Percentiles rank a stretch among this genome's conserved stretches.
Conservation (phyloP, 1,140 invertebrate genomes). For the Scaptomyza montana region DNA sequence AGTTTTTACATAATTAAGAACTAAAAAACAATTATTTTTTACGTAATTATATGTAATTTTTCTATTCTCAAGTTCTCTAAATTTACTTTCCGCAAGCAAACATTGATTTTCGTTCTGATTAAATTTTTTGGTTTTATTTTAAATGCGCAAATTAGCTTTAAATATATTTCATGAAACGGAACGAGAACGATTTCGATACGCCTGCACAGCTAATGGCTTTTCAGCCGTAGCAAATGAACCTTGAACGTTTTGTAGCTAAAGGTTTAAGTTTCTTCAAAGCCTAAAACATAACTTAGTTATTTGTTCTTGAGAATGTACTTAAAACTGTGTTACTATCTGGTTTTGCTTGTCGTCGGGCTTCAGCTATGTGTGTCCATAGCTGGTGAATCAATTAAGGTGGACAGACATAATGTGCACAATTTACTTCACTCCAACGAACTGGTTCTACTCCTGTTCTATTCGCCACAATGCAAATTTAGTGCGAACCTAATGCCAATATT, state of each 20-base stretch:
- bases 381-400: conserved; percentile 1
- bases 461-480: conserved; percentile 43
- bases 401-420: neutral
- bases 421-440: conserved; percentile 32
- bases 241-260: neutral
- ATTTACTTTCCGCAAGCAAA: too few species aligned
- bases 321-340: neutral
- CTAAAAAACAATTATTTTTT: too few species aligned
- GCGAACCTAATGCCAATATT: conserved; percentile 39
- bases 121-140: too few species aligned
- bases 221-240: conserved; percentile 13
- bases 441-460: conserved; percentile 55
- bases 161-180: too few species aligned
- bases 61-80: too few species aligned
- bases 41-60: too few species aligned
- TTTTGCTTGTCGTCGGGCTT: neutral
- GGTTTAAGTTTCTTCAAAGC: too few species aligned
- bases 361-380: neutral
- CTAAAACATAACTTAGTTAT: neutral
- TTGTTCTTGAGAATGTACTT: conserved; percentile 4
- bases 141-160: too few species aligned
- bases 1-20: too few species aligned
- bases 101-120: too few species aligned
- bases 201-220: conserved; percentile 3
- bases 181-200: neutral